Evolutionary conservation across 2,113 vertebrate species (phyloP).

Genomic region (pig (Sus scrofa)): DNA sequence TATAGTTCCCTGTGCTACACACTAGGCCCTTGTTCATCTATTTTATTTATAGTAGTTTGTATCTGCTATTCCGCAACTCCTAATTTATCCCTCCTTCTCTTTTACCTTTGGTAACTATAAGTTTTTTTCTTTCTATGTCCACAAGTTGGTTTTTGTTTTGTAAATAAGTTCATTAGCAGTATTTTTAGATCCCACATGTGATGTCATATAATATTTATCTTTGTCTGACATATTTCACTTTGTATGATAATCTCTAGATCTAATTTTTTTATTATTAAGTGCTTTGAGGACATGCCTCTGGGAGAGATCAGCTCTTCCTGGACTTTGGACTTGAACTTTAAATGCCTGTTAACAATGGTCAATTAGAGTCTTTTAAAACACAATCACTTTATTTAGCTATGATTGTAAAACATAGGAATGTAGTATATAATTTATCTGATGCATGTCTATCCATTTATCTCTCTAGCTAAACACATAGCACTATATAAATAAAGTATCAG

Average conservation of each 20-base stretch:
- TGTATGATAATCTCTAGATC: background rate
- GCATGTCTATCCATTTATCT: background rate
- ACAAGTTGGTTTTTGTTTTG: background rate
- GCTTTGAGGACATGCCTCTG: background rate
- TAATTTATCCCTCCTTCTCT: background rate
- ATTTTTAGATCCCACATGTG: background rate
- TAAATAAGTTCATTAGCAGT: background rate
- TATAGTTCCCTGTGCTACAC: background rate
- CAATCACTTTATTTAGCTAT: background rate
- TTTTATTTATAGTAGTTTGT: background rate
- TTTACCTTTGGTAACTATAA: background rate
- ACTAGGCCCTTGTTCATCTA: background rate
- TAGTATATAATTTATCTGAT: background rate
- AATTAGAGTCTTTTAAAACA: background rate
- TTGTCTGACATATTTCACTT: background rate
- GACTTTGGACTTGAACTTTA: background rate
- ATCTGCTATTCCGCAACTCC: background rate
- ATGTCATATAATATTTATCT: background rate
- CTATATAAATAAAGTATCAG: background rate
- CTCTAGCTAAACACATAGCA: background rate
- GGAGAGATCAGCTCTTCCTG: background rate
- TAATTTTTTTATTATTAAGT: background rate
- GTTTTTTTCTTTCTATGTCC: background rate
- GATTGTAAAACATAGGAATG: background rate
- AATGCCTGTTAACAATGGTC: background rate